Conservation (phyloP, 2,113 vertebrate genomes). For the Erythrocebus patas region DNA sequence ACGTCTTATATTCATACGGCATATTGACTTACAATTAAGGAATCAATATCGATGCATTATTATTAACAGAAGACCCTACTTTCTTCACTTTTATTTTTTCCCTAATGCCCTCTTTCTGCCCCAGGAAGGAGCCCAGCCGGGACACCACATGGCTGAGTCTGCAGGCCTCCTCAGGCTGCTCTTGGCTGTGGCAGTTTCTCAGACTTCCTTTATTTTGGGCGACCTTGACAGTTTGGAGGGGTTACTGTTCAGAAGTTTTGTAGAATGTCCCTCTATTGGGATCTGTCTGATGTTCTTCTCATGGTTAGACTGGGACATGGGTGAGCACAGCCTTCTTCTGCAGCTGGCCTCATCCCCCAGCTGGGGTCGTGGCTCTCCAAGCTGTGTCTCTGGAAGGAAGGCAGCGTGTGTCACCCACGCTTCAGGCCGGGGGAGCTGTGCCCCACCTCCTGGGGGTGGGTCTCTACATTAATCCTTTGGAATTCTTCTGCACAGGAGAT, state of each 20-base stretch:
- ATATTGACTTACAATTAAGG: fast-evolving
- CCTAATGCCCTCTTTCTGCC: neutral
- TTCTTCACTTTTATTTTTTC: neutral
- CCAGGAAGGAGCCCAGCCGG: neutral
- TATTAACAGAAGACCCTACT: neutral
- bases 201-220: neutral
- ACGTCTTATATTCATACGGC: fast-evolving
- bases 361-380: fast-evolving
- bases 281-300: neutral
- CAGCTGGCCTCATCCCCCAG: fast-evolving
- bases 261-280: neutral
- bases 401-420: fast-evolving
- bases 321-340: too few species aligned
- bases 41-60: fast-evolving
- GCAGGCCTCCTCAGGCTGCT: neutral
- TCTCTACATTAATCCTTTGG: fast-evolving
- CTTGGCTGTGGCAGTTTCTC: neutral
- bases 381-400: neutral
- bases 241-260: neutral
- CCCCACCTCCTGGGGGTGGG: too few species aligned
- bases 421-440: fast-evolving
- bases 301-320: fast-evolving
- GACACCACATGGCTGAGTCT: neutral
- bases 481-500: neutral
- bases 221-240: neutral